These are phyloP conservation scores for Jacana jacana DNA, from an alignment of 2,113 vertebrate genomes.

Conservation along the genomic window DNA sequence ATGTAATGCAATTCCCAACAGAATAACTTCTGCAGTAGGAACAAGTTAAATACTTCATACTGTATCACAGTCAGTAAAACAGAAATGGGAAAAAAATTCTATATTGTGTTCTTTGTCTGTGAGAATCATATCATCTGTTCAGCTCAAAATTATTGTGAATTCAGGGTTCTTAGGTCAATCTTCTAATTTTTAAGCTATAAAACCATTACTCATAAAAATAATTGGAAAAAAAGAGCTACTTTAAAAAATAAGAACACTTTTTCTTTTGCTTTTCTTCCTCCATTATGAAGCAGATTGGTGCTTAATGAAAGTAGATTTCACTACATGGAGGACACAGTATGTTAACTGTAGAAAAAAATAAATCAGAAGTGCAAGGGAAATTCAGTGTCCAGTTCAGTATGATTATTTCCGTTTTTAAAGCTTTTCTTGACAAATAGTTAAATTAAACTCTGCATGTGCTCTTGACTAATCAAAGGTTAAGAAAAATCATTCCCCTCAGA, in stretches of 20 bases:
- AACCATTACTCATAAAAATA: not conserved
- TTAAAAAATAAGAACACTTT: not conserved
- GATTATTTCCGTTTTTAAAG: not conserved
- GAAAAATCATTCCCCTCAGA: not conserved
- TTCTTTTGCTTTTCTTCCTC: not conserved
- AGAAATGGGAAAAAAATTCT: not conserved
- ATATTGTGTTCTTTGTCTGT: not conserved
- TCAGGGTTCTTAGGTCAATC: not conserved
- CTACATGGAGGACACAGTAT: not conserved
- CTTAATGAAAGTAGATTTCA: not conserved
- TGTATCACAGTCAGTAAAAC: not conserved
- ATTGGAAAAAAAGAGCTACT: not conserved
- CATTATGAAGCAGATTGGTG: not conserved
- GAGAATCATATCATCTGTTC: not conserved
- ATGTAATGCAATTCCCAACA: not conserved
- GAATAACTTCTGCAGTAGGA: not conserved
- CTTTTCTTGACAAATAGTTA: not conserved
- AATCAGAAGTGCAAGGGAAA: not conserved
- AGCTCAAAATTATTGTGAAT: not conserved
- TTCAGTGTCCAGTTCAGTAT: not conserved
- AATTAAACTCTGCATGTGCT: not conserved
- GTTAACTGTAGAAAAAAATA: not conserved
- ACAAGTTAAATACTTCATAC: not conserved
- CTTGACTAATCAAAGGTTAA: not conserved
- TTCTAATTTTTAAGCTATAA: not conserved